Evolutionary conservation across 2,797 vertebrate genomes (phyloP).

Genomic region (Thunnus albacares): DNA sequence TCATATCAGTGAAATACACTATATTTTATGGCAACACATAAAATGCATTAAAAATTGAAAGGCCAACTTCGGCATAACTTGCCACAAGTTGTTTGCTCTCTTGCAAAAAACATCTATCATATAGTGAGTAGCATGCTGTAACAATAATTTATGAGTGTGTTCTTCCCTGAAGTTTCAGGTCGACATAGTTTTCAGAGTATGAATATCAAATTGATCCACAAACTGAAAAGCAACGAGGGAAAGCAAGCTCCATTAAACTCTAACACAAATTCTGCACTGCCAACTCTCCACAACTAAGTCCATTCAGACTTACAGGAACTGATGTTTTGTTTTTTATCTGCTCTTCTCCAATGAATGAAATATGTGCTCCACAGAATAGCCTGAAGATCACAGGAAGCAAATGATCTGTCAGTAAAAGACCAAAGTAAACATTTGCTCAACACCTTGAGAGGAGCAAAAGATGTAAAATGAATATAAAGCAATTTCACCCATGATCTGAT

Average conservation of each 20-base stretch:
- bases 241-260: conserved; percentile 34
- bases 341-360: conserved; percentile 55
- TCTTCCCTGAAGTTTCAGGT: conserved; percentile 23
- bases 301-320: conserved; percentile 44
- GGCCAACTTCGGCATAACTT: background rate
- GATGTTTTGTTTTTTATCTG: conserved; percentile 46
- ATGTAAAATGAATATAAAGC: conserved; percentile 72
- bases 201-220: conserved; percentile 43
- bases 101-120: background rate
- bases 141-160: conserved; percentile 32
- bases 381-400: conserved; percentile 56
- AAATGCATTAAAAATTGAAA: conserved; percentile 8
- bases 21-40: background rate
- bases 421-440: conserved; percentile 60
- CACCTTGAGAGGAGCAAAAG: conserved; percentile 47
- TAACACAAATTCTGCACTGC: conserved; percentile 15
- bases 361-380: conserved; percentile 45
- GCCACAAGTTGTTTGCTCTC: conserved; percentile 4
- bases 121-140: background rate
- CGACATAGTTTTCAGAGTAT: conserved; percentile 23
- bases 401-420: conserved; percentile 52
- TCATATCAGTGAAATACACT: background rate
- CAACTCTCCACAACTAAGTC: conserved; percentile 11
- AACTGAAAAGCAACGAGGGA: conserved; percentile 20
- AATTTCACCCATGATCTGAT: conserved; percentile 76